A percentile compares a stretch with the other conserved stretches of the same genome.
phyloP scores from a whole-genome alignment of 2,797 vertebrate genomes.

The Spinibarbus caldwelli region DNA sequence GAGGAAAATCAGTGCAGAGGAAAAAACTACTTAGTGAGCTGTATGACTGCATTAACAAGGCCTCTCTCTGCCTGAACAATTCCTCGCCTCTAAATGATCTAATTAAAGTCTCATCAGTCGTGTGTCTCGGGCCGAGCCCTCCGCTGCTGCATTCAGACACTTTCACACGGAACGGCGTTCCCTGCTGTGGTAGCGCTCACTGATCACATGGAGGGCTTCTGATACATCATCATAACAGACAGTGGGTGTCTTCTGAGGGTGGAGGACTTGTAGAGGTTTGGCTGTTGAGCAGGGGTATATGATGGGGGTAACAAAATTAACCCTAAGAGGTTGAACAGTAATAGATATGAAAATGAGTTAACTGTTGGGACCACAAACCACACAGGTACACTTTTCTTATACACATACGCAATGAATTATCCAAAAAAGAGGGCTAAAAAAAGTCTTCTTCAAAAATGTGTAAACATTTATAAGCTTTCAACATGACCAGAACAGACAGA shows the following conservation, averaged over 20 bases:
- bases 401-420: neutral
- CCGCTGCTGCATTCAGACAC: slow-evolving; percentile 41
- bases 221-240: slow-evolving; percentile 47
- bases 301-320: slow-evolving; percentile 31
- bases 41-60: slow-evolving; percentile 60
- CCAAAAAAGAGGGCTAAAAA: neutral
- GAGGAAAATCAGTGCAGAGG: slow-evolving; percentile 41
- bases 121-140: slow-evolving; percentile 48
- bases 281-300: slow-evolving; percentile 1
- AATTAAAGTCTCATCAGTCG: slow-evolving; percentile 64
- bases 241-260: slow-evolving; percentile 48
- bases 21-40: slow-evolving; percentile 56
- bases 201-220: slow-evolving; percentile 47
- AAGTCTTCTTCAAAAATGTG: slow-evolving; percentile 16
- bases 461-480: slow-evolving; percentile 23
- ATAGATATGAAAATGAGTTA: slow-evolving; percentile 22
- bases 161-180: slow-evolving; percentile 28
- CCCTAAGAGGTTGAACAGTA: slow-evolving; percentile 6
- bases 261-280: slow-evolving; percentile 26
- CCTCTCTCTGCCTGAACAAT: slow-evolving; percentile 59
- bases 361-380: slow-evolving; percentile 17
- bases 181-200: slow-evolving; percentile 44
- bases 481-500: slow-evolving; percentile 22
- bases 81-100: slow-evolving; percentile 61
- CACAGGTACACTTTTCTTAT: neutral